phyloP scores from a whole-genome alignment of 2,113 vertebrate genomes.

The Orthonyx spaldingii region DNA sequence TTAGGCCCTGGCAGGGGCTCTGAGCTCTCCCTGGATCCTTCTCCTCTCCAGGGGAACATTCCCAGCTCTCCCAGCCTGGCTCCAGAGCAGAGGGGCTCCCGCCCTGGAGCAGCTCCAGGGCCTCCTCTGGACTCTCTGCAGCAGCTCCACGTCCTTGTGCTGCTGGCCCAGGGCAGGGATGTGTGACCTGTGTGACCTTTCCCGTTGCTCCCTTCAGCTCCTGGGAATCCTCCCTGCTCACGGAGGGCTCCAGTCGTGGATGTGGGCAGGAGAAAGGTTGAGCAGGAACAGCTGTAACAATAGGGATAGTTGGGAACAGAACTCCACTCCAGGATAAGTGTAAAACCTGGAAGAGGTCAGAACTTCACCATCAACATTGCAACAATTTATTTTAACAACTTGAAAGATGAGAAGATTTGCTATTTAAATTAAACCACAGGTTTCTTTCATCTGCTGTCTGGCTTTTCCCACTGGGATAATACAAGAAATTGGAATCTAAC shows the following conservation, averaged over 20 bases:
- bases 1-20: neutral
- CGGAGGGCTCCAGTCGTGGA: neutral
- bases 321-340: neutral
- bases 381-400: neutral
- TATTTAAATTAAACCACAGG: neutral
- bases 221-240: neutral
- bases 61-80: neutral
- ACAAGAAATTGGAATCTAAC: neutral
- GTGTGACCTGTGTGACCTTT: neutral
- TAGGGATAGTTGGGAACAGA: neutral
- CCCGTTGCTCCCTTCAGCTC: neutral
- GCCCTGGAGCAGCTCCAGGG: neutral
- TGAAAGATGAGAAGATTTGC: neutral
- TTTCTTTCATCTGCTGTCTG: neutral
- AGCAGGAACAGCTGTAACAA: rapidly evolving
- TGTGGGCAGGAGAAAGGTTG: neutral
- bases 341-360: neutral
- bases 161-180: neutral
- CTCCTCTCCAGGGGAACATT: neutral
- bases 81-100: neutral
- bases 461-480: neutral
- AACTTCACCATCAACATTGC: neutral
- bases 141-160: neutral
- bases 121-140: neutral
- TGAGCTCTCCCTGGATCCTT: neutral